phyloP scores from a whole-genome alignment of 2,797 vertebrate genomes.

The Arctocebus calabarensis region DNA sequence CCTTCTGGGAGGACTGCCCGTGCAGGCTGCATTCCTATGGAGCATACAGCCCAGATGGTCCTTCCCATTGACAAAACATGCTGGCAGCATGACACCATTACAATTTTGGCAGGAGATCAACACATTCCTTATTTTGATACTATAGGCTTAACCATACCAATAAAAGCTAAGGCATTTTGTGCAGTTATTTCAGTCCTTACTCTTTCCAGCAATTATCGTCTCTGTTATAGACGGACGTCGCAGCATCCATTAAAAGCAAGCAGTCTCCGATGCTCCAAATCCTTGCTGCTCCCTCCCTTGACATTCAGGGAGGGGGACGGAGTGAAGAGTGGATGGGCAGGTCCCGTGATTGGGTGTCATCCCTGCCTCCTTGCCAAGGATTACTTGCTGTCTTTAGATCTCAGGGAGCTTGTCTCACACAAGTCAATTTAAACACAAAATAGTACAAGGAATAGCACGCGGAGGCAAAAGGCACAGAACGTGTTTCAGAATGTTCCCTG shows the following conservation, averaged over 20 bases:
- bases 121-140: slow-evolving; percentile 7
- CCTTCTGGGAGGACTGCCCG: not conserved
- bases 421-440: not conserved
- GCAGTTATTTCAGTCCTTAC: not conserved
- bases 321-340: not conserved
- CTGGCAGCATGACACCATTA: not conserved
- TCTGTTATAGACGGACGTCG: not conserved
- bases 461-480: not conserved
- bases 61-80: not conserved
- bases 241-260: not conserved
- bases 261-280: not conserved
- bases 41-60: not conserved
- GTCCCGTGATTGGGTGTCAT: no score
- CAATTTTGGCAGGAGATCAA: not conserved
- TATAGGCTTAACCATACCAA: not conserved
- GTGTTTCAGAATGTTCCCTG: not conserved
- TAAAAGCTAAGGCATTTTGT: slow-evolving; percentile 10
- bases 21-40: not conserved
- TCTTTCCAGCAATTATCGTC: slow-evolving; percentile 12
- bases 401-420: not conserved
- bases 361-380: not conserved
- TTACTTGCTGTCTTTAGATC: not conserved
- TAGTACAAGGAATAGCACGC: not conserved
- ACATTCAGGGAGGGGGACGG: not conserved
- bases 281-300: not conserved